Base-by-base conservation (phyloP, 2,113 vertebrate species). In the Gymnarchus niloticus region DNA sequence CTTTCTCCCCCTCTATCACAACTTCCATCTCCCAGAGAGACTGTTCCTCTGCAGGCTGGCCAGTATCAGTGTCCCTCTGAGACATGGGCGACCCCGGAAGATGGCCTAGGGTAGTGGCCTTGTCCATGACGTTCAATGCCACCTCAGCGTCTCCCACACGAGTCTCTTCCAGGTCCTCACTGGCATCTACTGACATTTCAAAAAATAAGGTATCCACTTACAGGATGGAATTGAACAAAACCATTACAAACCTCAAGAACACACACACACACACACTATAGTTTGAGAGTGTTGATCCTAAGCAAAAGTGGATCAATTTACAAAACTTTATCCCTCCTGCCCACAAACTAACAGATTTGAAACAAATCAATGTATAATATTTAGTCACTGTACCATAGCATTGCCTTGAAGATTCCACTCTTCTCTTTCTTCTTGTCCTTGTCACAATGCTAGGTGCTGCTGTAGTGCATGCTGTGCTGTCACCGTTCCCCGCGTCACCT, bases 1-100 rank as follows among this genome's bases (percentile, higher is more conserved):
- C 83, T 6, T 88, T 87, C 81, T 90, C 89, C 82, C 41, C 88
- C 83, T 90, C 89, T 89, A 92, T 89, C 14, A 89, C 90, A 87
- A 88, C 88, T 51, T 92, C 92, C 88, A 92, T 89, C 87, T 92
- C 92, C 94, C 94, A 95, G 33, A 88, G 87, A 10, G 92, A 84
- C 86, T 88, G 90, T 78, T 80, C 56, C 17, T 25, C 81, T 6
- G 87, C 37, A 28, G 84, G 57, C n/a, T 48, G 56, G 14, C 84
- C 90, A 0, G 91, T 81, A 0, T 88, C 19, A 6, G 65, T n/a
- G 0, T 84, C 90, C 56, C n/a, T 85, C 52, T 56, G 84, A 28
- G 21, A 28, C 88, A 85, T 2, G 89, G 87, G 4, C 61, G 80
- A 73, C 86, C 91, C 87, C 33, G 90, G 52, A 21, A 88, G 89